Percentiles rank a stretch among this genome's conserved stretches.
Conservation (phyloP, 2,113 vertebrate genomes). For the Myotis lucifugus region DNA sequence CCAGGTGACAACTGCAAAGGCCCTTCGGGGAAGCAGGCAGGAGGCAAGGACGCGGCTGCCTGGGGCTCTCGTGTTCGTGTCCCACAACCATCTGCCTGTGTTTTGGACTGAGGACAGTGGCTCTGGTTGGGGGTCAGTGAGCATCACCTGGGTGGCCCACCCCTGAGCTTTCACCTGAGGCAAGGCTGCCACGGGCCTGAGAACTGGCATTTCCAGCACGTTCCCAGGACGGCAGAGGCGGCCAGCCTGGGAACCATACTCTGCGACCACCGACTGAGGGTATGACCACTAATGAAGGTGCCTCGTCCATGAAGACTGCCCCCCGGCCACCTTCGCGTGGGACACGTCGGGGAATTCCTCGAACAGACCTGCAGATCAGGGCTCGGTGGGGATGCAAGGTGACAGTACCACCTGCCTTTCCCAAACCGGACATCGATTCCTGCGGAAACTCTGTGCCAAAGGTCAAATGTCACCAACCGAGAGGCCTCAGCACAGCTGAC, state of each 20-base stretch:
- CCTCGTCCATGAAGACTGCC: background rate
- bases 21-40: background rate
- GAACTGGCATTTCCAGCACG: background rate
- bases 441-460: background rate
- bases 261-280: background rate
- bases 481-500: background rate
- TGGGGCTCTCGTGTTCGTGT: background rate
- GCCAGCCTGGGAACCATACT: background rate
- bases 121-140: background rate
- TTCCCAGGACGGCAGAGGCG: background rate
- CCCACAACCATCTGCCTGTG: background rate
- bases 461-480: background rate
- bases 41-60: background rate
- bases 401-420: background rate
- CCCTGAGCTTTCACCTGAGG: background rate
- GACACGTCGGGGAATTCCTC: background rate
- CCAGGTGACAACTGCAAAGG: background rate
- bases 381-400: background rate
- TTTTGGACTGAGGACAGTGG: background rate
- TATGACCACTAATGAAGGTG: background rate
- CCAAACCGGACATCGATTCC: background rate
- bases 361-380: fast-evolving
- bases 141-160: background rate
- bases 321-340: fast-evolving
- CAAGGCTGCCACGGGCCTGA: background rate